Percentiles rank a stretch among this genome's conserved stretches.
phyloP scores from a whole-genome alignment of 30 jellyfish, hydroid and myxozoan genomes.

The Nemopilema nomurai region DNA sequence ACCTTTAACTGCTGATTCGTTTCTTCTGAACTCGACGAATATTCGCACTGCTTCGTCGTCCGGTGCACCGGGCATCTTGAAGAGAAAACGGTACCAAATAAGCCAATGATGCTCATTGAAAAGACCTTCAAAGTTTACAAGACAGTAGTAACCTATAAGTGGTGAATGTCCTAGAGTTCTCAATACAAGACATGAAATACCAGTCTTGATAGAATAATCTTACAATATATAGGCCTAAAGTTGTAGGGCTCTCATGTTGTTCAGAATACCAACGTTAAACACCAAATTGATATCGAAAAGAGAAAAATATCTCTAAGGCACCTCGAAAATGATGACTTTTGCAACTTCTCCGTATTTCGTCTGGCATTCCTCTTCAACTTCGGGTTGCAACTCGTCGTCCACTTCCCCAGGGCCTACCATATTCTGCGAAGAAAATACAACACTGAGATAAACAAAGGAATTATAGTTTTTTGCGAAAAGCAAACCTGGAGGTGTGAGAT shows the following conservation, averaged over 20 bases:
- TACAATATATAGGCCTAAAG: too few species aligned
- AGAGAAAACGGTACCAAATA: not conserved
- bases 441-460: too few species aligned
- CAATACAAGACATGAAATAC: too few species aligned
- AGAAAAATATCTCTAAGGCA: too few species aligned
- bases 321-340: slow-evolving; percentile 90
- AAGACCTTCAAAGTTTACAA: not conserved
- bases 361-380: slow-evolving; percentile 92
- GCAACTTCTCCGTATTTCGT: slow-evolving; percentile 90
- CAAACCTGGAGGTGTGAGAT: too few species aligned
- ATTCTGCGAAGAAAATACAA: slow-evolving; percentile 48
- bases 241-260: too few species aligned
- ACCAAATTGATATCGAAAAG: too few species aligned
- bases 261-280: too few species aligned
- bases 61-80: slow-evolving; percentile 90
- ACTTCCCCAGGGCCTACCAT: slow-evolving; percentile 99
- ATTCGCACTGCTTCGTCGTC: slow-evolving; percentile 98
- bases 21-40: slow-evolving; percentile 87
- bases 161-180: too few species aligned
- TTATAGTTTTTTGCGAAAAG: too few species aligned
- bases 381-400: slow-evolving; percentile 96
- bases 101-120: not conserved
- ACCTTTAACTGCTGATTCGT: slow-evolving; percentile 96
- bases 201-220: too few species aligned
- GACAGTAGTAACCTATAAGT: too few species aligned